Base-by-base conservation (phyloP, 2,113 vertebrate genomes). In the Prunella himalayana region DNA sequence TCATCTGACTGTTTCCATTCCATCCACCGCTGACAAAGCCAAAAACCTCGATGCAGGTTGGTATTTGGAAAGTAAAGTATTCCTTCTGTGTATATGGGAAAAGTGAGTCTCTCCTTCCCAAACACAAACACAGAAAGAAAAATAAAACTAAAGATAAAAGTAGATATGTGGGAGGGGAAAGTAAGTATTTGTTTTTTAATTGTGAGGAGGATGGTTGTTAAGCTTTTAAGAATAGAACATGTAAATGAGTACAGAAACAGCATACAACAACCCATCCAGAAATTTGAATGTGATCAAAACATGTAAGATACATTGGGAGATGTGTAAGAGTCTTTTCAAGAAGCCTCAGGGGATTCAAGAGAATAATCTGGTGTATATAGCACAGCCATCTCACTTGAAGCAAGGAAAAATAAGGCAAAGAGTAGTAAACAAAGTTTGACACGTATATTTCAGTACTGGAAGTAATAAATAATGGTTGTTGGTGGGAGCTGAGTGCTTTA, bases 401-500 rank as follows among this genome's bases (percentile, higher is more conserved):
- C 2, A 9, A 95, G 49, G 33, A 61, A 79, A 71, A 94, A 76
- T 53, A 81, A 63, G 79, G 71, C 80, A 31, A 69, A 91, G 53
- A 25, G 56, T 70, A 66, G 63, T 92, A 73, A 95, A 91, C 72
- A 75, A 87, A 86, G 65, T 70, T 88, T 25, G 11, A 75, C 61
- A 57, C 10, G 0, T 65, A 7, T 87, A 45, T 89, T 94, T 93
- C 68, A 87, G 85, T 64, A 70, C 53, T 88, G 86, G 79, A 94
- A 95, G 76, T 89, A 84, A 82, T 93, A 91, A 80, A 90, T 82
- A 92, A 64, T 88, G 57, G 49, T 75, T 83, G 56, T 44, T 7
- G 2, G 60, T 88, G 75, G 89, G 76, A 92, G 82, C 73, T 65
- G 92, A 90, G 60, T 91, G 60, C 61, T 96, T 91, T 78, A 35